These are phyloP conservation scores for Cephus cinctus DNA, from an alignment of 1,140 invertebrate species.

Conservation along the genomic window DNA sequence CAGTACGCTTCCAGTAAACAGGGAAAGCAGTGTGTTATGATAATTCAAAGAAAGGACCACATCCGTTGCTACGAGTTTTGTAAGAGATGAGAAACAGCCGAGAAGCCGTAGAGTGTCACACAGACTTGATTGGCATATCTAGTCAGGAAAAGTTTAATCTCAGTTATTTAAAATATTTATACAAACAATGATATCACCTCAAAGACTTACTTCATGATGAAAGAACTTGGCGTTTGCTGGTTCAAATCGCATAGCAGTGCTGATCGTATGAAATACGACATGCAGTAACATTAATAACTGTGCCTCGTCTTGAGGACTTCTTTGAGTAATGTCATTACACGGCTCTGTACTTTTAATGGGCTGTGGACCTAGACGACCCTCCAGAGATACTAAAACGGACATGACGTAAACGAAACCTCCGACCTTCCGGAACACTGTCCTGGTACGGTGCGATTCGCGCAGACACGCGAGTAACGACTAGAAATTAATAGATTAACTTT, in stretches of 20 bases:
- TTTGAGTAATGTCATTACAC: constrained; percentile 41
- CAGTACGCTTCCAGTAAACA: constrained; percentile 74
- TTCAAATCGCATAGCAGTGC: constrained; percentile 97
- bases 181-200: not conserved
- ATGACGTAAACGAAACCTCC: constrained; percentile 98
- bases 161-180: constrained; percentile 1
- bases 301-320: constrained; percentile 41
- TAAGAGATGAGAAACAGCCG: constrained; percentile 80
- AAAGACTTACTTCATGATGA: constrained; percentile 78
- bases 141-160: constrained; percentile 2
- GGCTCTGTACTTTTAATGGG: constrained; percentile 40
- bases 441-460: constrained; percentile 90
- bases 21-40: constrained; percentile 50
- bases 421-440: constrained; percentile 95
- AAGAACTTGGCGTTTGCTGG: constrained; percentile 99
- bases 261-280: constrained; percentile 92
- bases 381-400: constrained; percentile 90
- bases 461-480: constrained; percentile 82
- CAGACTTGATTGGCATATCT: constrained; percentile 88
- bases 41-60: constrained; percentile 48
- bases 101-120: constrained; percentile 88
- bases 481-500: constrained; percentile 23
- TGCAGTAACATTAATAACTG: constrained; percentile 74
- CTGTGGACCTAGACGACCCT: constrained; percentile 70
- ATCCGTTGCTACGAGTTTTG: constrained; percentile 54